Base-by-base conservation (phyloP, 2,797 vertebrate genomes). In the Catharus ustulatus region DNA sequence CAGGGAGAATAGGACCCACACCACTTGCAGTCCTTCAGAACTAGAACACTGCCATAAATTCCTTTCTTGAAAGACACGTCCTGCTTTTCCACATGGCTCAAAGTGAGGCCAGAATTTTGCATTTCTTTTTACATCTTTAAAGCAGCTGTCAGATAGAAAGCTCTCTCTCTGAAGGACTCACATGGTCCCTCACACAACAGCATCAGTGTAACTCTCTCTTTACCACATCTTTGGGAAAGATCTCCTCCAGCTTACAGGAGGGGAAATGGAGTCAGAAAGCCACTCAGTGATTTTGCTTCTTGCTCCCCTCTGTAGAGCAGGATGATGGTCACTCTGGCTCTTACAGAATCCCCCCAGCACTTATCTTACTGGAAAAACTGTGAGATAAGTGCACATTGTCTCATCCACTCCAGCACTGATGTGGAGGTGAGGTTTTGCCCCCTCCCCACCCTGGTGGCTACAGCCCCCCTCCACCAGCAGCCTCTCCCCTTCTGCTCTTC, bases 101-200 rank as follows among this genome's bases (percentile, higher is more conserved):
- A 93, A 81, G 22, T 3, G 16, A 87, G 93, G 94, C 86, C 92
- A 94, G 73, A 77, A 45, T 59, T 79, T 45, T 82, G 48, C n/a
- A 48, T 80, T 89, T 73, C 71, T 81, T 87, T 59, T 58, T 48
- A 38, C 79, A 88, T 84, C 79, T 83, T 92, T 93, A 83, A 80
- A 93, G 81, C 93, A 96, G 68, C 81, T 92, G 72, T 83, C 82
- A 88, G 87, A 73, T n/a, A 59, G 69, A 85, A 80, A 48, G 36
- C 8, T 69, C 32, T 61, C 61, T 93, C 81, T 83, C 79, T 55
- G 62, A 66, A 72, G 43, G 24, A 58, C 62, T 89, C 40, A 36
- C 9, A 29, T 1, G 0, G 64, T 68, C 24, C 43, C 23, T 75
- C 51, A 68, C 27, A 42, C 19, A 68, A 46, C 43, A 42, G 43